These are phyloP conservation scores for Empidonax traillii DNA, from an alignment of 2,113 vertebrate species.

Conservation along the genomic window DNA sequence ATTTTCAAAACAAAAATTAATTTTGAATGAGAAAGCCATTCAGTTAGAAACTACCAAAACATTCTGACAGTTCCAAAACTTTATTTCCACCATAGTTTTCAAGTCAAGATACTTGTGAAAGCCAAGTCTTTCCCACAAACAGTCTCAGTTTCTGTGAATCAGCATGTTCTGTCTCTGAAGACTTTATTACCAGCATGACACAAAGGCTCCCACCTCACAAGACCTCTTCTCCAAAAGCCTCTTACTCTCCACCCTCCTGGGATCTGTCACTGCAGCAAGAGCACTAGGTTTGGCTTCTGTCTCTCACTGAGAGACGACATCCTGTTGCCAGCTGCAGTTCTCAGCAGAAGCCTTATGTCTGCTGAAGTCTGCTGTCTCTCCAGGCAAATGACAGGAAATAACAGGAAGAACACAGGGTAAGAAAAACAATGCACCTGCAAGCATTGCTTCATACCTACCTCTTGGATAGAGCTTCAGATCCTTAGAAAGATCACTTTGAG, in stretches of 20 bases:
- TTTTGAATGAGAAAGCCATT: constrained; percentile 29
- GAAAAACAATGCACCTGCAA: neutral
- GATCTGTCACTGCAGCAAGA: neutral
- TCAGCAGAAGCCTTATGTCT: neutral
- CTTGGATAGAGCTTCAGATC: neutral
- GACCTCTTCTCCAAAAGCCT: neutral
- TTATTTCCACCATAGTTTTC: constrained; percentile 43
- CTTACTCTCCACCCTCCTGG: neutral
- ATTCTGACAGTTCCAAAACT: constrained; percentile 12
- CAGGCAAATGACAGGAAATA: neutral
- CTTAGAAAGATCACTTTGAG: neutral
- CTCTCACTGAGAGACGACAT: neutral
- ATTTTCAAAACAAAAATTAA: constrained; percentile 44
- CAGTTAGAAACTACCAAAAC: constrained; percentile 41
- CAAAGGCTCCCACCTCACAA: constrained; percentile 10
- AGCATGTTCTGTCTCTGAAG: constrained; percentile 22
- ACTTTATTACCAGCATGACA: neutral
- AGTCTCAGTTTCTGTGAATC: constrained; percentile 46
- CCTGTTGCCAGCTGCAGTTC: neutral
- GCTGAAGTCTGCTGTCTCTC: neutral
- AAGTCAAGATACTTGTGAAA: constrained; percentile 31
- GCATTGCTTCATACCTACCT: neutral
- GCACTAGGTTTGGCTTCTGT: neutral
- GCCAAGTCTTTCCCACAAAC: constrained; percentile 50
- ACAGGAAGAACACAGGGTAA: neutral